A percentile compares a stretch with the other conserved stretches of the same genome.
Conservation (phyloP, 2,797 vertebrate genomes). For the Ficedula albicollis region DNA sequence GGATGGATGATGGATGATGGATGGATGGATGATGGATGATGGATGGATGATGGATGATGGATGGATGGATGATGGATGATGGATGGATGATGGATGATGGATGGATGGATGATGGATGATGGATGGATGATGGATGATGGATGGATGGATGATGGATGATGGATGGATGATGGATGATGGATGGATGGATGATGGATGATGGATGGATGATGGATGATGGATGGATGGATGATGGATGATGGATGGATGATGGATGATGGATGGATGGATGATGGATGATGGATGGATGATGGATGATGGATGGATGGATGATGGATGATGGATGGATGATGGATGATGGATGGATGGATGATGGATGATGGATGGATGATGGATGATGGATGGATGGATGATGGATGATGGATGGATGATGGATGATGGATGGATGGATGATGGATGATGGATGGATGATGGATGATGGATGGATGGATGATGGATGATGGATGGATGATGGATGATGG, state of each 20-base stretch:
- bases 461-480: neutral
- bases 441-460: neutral
- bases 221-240: neutral
- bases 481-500: neutral
- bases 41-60: neutral
- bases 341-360: neutral
- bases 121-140: neutral
- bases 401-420: neutral
- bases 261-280: neutral
- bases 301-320: neutral
- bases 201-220: neutral
- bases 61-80: neutral
- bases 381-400: neutral
- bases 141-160: neutral
- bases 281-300: neutral
- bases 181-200: neutral
- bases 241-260: no score
- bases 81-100: neutral
- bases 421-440: neutral
- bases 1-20: neutral
- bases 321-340: neutral
- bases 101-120: neutral
- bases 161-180: neutral
- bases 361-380: neutral
- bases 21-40: neutral